These are phyloP conservation scores for Sinella curviseta DNA, from an alignment of 1,140 invertebrate species.

Conservation along the genomic window DNA sequence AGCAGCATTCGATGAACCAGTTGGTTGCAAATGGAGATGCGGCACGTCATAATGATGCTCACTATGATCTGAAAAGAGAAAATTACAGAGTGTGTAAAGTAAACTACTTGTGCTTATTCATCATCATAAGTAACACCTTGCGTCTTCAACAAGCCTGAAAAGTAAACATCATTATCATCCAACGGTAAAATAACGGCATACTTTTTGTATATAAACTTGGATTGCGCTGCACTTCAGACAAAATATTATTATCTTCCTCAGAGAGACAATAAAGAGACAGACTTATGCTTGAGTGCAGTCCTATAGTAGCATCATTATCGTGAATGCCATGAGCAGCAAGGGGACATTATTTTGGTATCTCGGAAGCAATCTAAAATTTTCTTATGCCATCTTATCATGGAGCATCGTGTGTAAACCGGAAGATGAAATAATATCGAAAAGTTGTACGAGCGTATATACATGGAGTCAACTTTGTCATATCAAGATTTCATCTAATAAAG, in stretches of 20 bases:
- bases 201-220: background rate
- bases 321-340: conserved; percentile 12
- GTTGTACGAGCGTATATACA: no score
- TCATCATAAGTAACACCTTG: background rate
- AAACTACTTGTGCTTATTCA: background rate
- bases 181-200: no score
- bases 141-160: background rate
- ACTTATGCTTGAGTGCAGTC: background rate
- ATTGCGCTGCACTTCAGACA: background rate
- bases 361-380: background rate
- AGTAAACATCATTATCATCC: background rate
- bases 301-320: background rate
- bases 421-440: no score
- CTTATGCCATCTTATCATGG: background rate
- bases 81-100: background rate
- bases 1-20: conserved; percentile 50
- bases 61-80: conserved; percentile 52
- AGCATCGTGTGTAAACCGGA: no score
- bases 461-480: no score
- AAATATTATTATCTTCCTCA: background rate
- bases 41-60: conserved; percentile 86
- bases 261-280: background rate
- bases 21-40: conserved; percentile 58
- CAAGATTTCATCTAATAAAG: no score
- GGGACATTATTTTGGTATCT: background rate